Base-by-base conservation (phyloP, 2,797 vertebrate genomes). In the Tapera naevia region DNA sequence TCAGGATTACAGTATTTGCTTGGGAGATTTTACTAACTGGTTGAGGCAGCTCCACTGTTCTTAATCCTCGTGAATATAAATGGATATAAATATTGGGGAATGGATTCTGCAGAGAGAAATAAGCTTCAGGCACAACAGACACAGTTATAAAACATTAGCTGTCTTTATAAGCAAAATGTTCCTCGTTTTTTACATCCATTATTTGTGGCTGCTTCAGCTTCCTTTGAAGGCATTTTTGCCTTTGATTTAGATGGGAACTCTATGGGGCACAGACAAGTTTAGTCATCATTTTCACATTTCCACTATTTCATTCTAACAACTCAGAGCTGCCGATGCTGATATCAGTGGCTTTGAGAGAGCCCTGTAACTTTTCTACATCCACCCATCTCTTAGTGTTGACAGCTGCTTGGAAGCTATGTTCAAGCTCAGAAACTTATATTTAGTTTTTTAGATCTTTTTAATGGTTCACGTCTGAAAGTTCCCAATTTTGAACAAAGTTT, bases 51-150 rank as follows among this genome's bases (percentile, higher is more conserved):
- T 76, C 33, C 22, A 25, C 33, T 88, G 48, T 80, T 95, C 80
- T 35, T 88, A 96, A 93, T 88, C 64, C 76, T 76, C 82, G 86
- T 82, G 73, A 89, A 85, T 65, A 67, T 70, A 78, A 94, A 86
- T 28, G 61, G 82, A 82, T 89, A 87, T 62, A 94, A 95, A 89
- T 86, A 93, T 62, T 81, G 61, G 76, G 72, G 32, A 82, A 85
- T 82, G 22, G 27, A 37, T 82, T 91, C 69, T 85, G 56, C 48
- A 71, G 76, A 72, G 78, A 90, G 37, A 80, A 96, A 80, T 66
- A 73, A 92, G 79, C 88, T 94, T 58, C 64, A 70, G 74, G 84
- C 86, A 89, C 56, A 95, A n/a, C 60, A 62, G 65, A 54, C 83
- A 39, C n/a, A 54, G 51, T 56, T 88, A 39, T 39, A 87, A 92